Base-by-base conservation (phyloP, 2,113 vertebrate species). In the Tupaia tana region DNA sequence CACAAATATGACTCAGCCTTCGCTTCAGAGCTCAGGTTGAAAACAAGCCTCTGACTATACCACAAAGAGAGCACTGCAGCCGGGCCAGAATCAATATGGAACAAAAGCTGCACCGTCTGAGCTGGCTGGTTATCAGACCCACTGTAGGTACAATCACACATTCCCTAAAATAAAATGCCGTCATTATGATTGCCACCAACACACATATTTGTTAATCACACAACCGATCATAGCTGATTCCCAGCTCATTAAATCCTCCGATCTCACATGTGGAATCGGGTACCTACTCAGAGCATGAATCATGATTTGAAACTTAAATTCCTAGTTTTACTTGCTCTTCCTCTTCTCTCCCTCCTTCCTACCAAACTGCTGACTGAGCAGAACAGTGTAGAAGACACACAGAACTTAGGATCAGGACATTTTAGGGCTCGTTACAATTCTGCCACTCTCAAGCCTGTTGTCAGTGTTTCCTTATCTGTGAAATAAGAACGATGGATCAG, bases 161-260 rank as follows among this genome's bases (percentile, higher is more conserved):
- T 58, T 69, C 52, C 81, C 54, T 79, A 74, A 61, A 25, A 70
- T 22, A 61, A 84, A 94, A 92, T 78, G 54, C 67, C 16, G 15
- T 67, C 70, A 88, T 86, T 89, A 67, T 92, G 79, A 87, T n/a
- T 73, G 67, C 63, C 77, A 89, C 58, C 63, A 89, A 70, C 22
- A 64, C 15, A 11, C 27, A 7, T 29, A 86, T 71, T 88, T 82
- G n/a, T 78, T 88, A 81, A 63, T 31, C 95, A 94, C 14, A 16
- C 7, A 56, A 75, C 43, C 58, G 58, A 84, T 75, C 56, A 54
- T 73, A 93, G 94, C 78, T 77, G 20, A 96, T 67, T 67, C 43
- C 43, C 43, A 43, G 43, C 43, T 43, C 43, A 43, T 43, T 43
- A 43, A 43, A 43, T 43, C 43, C 43, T 70, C 70, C 88, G 54